Evolutionary conservation across 2,888 invertebrate genomes (phyloP), one percentile per base, ranked within the genome.

Genomic region (Furcula furcula): DNA sequence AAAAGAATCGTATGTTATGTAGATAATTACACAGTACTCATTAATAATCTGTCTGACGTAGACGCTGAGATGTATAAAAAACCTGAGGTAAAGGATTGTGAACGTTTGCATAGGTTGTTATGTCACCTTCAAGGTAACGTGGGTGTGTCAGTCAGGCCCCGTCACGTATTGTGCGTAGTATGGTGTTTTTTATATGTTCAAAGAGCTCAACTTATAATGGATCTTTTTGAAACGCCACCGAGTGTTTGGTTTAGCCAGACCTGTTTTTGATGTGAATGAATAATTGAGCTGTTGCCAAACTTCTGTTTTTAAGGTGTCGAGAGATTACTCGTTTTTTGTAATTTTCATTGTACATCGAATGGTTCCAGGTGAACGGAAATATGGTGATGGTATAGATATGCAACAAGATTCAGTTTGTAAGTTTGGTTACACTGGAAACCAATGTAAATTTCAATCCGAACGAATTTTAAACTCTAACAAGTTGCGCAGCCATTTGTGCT

Each of bases 61-160:
- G 32, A n/a, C 18, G 9, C 7, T 27, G 30, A n/a, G n/a, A n/a
- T 36, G 23, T 20, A 29, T 16, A 16, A 16, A 12, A 27, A 14
- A 6, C 26, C 9, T 7, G 27, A 27, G 10, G 31, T 10, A 28
- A 39, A 34, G 31, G 34, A 46, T 34, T 48, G 38, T 27, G 27
- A 27, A 15, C 27, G 27, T 12, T 2, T 13, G 23, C 7, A 29
- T 18, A 9, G 12, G n/a, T 19, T 22, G 18, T 54, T 55, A 55
- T 55, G 43, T 48, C 54, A 9, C 11, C 30, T 25, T 26, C 56
- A 54, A 56, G 55, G 56, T 29, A 22, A 22, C 28, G 54, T 56
- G 46, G 55, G 55, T 56, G 55, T 56, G 54, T 56, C 55, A 9
- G 16, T n/a, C n/a, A n/a, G n/a, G n/a, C 20, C 7, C 30, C 43